phyloP scores from a whole-genome alignment of 2,797 vertebrate species.

The Myotis pilosus region DNA sequence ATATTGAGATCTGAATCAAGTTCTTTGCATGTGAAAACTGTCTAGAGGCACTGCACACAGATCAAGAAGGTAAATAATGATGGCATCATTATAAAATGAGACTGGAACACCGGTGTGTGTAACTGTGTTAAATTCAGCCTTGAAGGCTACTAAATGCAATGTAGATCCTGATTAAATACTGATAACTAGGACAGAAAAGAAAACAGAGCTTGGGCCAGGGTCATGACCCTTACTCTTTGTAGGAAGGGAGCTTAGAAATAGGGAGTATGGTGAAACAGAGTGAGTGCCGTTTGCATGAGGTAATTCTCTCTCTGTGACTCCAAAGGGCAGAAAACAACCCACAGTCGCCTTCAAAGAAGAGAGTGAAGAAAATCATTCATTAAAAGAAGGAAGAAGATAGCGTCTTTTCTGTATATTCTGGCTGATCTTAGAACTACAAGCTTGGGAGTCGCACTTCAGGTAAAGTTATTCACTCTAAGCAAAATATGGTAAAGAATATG shows the following conservation, averaged over 20 bases:
- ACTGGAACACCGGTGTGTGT: neutral
- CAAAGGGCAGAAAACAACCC: constrained; percentile 25
- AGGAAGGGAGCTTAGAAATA: constrained; percentile 38
- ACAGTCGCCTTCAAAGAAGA: neutral
- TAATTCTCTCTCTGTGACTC: neutral
- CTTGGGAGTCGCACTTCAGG: neutral
- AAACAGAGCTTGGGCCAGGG: constrained; percentile 36
- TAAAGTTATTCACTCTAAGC: neutral
- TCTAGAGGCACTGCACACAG: neutral
- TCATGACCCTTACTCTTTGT: constrained; percentile 2
- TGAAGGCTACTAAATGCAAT: constrained; percentile 26
- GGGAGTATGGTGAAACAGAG: constrained; percentile 16
- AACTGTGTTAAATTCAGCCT: constrained; percentile 32
- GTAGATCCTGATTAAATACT: constrained; percentile 41
- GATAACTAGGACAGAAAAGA: constrained; percentile 48
- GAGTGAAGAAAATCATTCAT: constrained; percentile 8
- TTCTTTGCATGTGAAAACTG: constrained; percentile 30
- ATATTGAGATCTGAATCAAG: constrained; percentile 19
- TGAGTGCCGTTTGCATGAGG: constrained; percentile 9
- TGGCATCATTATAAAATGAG: neutral
- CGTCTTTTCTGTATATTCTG: neutral
- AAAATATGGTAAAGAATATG: neutral
- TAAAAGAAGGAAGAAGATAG: neutral
- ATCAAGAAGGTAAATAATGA: constrained; percentile 35
- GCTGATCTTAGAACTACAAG: neutral